Evolutionary conservation across 2,888 invertebrate species (phyloP), one percentile per base, ranked within the genome.

Genomic region (Polia nebulosa): DNA sequence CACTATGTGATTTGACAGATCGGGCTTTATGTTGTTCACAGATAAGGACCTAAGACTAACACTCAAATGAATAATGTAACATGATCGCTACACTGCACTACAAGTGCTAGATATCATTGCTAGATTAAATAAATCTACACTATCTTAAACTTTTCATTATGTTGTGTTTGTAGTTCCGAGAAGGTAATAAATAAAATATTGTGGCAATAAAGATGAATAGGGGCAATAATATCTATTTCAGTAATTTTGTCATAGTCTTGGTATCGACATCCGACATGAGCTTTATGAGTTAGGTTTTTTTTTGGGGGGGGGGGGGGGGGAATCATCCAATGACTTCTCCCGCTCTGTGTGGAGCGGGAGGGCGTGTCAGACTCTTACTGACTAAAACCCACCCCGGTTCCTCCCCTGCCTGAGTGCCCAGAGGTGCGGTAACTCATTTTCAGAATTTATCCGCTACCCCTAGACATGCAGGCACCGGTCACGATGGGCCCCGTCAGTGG

Each of bases 51-150:
- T 49, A 63, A 76, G 53, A 64, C 80, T 76, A 76, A 80, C 45
- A 60, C 39, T 52, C 34, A 47, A 56, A 74, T 79, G 71, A 81
- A 81, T 83, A 79, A 83, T 79, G 78, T 76, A 78, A 78, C 72
- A 76, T 63, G 64, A 62, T 73, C 67, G 64, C 65, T 62, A 66
- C 66, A 76, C 60, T 65, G 63, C 66, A 72, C 27, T 49, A 49
- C 63, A 67, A 69, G 62, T 58, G 39, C 58, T 59, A 81, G 80
- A 82, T 81, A 58, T 74, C 58, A 67, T 56, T 44, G 67, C 56
- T 52, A 78, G 82, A 85, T 85, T 81, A 76, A 80, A 73, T 69
- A 64, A 68, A 70, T 67, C 55, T 64, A 77, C 47, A 62, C 58
- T 52, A 47, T 62, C 64, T 59, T 76, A 25, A 59, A 59, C 27